Conservation (phyloP, 2,797 vertebrate genomes). For the Tragopan temminckii region DNA sequence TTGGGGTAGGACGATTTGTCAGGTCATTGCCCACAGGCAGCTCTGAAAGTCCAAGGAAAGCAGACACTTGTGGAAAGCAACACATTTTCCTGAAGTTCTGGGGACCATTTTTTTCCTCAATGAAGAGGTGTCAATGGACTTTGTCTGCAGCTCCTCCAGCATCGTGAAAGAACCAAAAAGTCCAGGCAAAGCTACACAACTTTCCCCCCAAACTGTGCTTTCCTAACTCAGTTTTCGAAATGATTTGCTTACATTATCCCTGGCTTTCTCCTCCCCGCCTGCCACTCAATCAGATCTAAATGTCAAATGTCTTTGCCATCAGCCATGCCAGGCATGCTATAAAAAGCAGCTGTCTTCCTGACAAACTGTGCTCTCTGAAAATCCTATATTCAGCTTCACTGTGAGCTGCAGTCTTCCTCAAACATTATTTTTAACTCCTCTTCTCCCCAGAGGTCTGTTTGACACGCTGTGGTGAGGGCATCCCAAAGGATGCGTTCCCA, state of each 20-base stretch:
- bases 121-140: background rate
- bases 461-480: background rate
- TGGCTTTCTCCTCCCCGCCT: slow-evolving; percentile 31
- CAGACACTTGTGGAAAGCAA: background rate
- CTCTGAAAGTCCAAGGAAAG: background rate
- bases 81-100: background rate
- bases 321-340: slow-evolving; percentile 51
- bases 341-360: slow-evolving; percentile 60
- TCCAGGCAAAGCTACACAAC: background rate
- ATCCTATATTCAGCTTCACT: slow-evolving; percentile 19
- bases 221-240: background rate
- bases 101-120: background rate
- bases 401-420: slow-evolving; percentile 6
- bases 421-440: slow-evolving; percentile 48
- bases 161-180: background rate
- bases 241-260: background rate
- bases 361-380: slow-evolving; percentile 38
- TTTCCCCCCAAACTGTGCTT: background rate
- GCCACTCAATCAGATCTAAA: slow-evolving; percentile 59
- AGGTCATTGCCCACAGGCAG: background rate
- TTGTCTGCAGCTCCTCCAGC: background rate
- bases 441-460: background rate
- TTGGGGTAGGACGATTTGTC: rapidly evolving
- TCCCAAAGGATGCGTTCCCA: background rate
- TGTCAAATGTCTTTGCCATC: slow-evolving; percentile 65